Evolutionary conservation across 2,888 invertebrate genomes (phyloP).

Genomic region (Lissocephala sabroskyi): DNA sequence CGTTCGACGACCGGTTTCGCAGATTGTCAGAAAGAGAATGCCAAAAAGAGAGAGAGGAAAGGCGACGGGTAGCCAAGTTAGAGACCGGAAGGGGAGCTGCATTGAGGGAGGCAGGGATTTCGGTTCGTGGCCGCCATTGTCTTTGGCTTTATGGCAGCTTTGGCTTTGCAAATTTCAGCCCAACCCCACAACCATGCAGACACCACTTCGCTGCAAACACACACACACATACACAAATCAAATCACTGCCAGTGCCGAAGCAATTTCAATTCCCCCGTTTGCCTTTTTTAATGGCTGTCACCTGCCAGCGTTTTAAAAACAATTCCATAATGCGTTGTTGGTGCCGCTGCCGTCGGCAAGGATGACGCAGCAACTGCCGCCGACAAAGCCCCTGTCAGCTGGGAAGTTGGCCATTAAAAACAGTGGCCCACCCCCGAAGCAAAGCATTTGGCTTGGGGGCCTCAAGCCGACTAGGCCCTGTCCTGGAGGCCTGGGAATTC

Average conservation of each 20-base stretch:
- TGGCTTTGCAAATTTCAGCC: too few relatives aligned
- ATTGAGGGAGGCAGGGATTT: too few relatives aligned
- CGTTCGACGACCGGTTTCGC: too few relatives aligned
- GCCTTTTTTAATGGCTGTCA: constrained; percentile 39
- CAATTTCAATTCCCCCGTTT: constrained; percentile 23
- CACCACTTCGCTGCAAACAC: too few relatives aligned
- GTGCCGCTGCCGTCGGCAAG: too few relatives aligned
- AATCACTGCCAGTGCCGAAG: constrained; percentile 26
- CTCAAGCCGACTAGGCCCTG: too few relatives aligned
- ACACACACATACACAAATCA: constrained; percentile 41
- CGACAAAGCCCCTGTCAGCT: constrained; percentile 25
- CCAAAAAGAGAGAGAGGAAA: too few relatives aligned
- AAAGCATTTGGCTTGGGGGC: too few relatives aligned
- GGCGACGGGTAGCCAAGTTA: not conserved
- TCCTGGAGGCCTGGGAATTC: constrained; percentile 4
- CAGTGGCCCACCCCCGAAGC: constrained; percentile 17
- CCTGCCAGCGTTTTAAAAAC: constrained; percentile 28
- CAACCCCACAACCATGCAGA: not conserved
- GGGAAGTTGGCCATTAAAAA: constrained; percentile 25
- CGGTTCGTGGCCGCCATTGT: constrained; percentile 1
- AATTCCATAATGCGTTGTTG: too few relatives aligned
- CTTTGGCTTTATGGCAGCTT: constrained; percentile 3
- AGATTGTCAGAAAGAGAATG: not conserved
- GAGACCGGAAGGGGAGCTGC: not conserved
- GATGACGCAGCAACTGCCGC: too few relatives aligned